phyloP scores from a whole-genome alignment of 2,797 vertebrate species.

The Spinus olivaceus region DNA sequence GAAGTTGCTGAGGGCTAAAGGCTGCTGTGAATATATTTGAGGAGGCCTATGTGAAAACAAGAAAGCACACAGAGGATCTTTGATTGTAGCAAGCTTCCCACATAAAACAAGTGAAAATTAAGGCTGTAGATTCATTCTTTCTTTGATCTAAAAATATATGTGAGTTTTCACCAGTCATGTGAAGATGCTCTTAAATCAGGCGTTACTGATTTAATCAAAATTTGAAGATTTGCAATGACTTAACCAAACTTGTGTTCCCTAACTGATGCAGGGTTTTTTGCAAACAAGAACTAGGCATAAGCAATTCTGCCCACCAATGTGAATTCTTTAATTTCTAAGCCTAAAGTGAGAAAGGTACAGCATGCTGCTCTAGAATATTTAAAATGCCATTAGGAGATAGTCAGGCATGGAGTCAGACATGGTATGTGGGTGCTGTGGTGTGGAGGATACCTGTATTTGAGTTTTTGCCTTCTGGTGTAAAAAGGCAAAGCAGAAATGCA shows the following conservation, averaged over 20 bases:
- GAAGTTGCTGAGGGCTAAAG: neutral
- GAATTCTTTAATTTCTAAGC: neutral
- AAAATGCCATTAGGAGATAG: neutral
- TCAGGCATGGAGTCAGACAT: neutral
- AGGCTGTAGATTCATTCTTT: neutral
- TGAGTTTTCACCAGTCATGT: neutral
- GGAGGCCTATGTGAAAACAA: neutral
- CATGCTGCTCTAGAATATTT: neutral
- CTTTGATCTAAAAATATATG: neutral
- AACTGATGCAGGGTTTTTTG: neutral
- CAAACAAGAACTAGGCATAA: neutral
- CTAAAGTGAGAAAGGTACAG: neutral
- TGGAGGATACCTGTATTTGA: neutral
- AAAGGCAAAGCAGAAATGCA: neutral
- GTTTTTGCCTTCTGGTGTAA: neutral
- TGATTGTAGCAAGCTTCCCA: neutral
- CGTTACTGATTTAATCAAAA: neutral
- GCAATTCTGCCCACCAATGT: neutral
- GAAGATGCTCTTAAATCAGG: neutral
- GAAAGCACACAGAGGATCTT: neutral
- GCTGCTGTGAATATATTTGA: neutral
- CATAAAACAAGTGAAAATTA: neutral
- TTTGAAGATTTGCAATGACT: neutral
- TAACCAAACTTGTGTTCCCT: neutral
- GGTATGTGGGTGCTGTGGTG: neutral